phyloP scores from a whole-genome alignment of 2,888 invertebrate species.

The Heteromyza rotundicornis region DNA sequence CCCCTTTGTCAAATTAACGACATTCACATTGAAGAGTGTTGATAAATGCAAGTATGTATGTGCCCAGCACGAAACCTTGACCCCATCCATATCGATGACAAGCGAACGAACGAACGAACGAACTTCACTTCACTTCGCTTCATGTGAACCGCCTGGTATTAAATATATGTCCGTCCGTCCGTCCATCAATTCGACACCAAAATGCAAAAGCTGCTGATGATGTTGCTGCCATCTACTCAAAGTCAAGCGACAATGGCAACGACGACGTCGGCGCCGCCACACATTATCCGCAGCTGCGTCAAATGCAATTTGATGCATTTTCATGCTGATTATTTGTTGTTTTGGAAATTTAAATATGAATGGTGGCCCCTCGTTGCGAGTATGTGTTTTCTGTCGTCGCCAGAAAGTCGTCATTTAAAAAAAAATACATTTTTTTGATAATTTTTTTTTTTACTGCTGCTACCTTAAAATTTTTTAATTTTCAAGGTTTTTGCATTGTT shows the following conservation, averaged over 20 bases:
- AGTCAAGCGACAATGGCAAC: slow-evolving; percentile 9
- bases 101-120: too few relatives aligned
- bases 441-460: too few relatives aligned
- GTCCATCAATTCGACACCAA: background rate
- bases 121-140: background rate
- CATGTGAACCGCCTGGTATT: background rate
- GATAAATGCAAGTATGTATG: too few relatives aligned
- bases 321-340: background rate
- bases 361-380: slow-evolving; percentile 7
- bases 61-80: slow-evolving; percentile 21
- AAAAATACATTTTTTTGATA: slow-evolving; percentile 11
- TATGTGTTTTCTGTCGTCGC: slow-evolving; percentile 2
- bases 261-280: too few relatives aligned
- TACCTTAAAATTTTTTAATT: slow-evolving; percentile 17
- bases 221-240: background rate
- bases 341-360: slow-evolving; percentile 24
- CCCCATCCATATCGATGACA: slow-evolving; percentile 13
- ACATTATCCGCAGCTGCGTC: slow-evolving; percentile 15
- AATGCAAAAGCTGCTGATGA: background rate
- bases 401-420: slow-evolving; percentile 7
- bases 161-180: too few relatives aligned
- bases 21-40: background rate
- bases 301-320: slow-evolving; percentile 28
- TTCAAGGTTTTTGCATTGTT: slow-evolving; percentile 20
- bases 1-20: background rate